Base-by-base conservation (phyloP, 2,797 vertebrate genomes). In the Gambusia yucatana region DNA sequence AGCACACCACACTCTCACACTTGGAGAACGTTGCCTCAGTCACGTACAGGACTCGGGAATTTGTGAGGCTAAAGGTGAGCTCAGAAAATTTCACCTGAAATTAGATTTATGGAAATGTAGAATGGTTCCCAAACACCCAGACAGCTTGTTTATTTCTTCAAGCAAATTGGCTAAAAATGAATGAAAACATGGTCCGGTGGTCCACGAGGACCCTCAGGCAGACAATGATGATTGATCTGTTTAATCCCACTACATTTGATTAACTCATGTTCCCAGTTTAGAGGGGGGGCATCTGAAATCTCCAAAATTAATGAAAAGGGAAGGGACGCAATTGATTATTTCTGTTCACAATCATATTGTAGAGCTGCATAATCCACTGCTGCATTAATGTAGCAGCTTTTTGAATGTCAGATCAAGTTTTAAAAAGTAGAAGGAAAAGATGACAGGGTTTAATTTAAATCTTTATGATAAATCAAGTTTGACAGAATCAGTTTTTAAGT, bases 101-200 rank as follows among this genome's bases (percentile, higher is more conserved):
- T 94, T 86, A 91, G 80, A 94, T 93, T 93, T 89, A 94, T 93
- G 87, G 86, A 90, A 93, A 94, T 94, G 80, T 33, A 84, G 89
- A 91, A 88, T 20, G 63, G 75, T 75, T 90, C 85, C 90, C 91
- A 93, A 90, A 88, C 87, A 87, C 86, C 86, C 82, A 55, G 75
- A 79, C 6, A 2, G 76, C 73, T 84, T 92, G 89, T 94, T 94
- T 94, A 87, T 93, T 39, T 93, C 91, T 92, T 94, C 93, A 93
- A 82, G 84, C 84, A 88, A 90, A 94, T 88, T 93, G 91, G 82
- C 84, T 87, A 84, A 77, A 91, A 93, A 93, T 93, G 86, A 93
- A 91, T 91, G 88, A 94, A 89, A 90, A 87, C 86, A 76, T 80
- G 86, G 61, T 83, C 75, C 41, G 80, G 81, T 80, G 82, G 85